These are phyloP conservation scores for Polypedilum vanderplanki DNA, from an alignment of 1,140 invertebrate genomes.

Conservation along the genomic window DNA sequence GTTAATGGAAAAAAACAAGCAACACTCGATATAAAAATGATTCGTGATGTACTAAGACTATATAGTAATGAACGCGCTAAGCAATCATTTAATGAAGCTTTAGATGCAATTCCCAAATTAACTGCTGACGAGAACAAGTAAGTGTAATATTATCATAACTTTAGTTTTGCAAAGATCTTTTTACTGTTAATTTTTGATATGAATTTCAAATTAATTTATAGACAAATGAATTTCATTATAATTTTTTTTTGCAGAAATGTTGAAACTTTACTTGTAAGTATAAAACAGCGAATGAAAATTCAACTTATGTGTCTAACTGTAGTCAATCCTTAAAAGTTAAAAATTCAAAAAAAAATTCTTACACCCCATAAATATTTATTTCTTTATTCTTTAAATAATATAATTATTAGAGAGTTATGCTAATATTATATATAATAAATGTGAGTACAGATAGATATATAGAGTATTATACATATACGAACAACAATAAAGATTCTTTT, in stretches of 20 bases:
- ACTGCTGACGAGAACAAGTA: not conserved
- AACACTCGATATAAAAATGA: conserved; percentile 40
- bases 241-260: conserved; percentile 39
- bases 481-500: no score
- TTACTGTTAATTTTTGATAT: not conserved
- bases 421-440: no score
- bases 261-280: conserved; percentile 41
- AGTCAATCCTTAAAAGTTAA: conserved; percentile 35
- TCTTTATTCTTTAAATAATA: no score
- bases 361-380: not conserved
- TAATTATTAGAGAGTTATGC: no score
- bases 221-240: no score
- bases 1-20: conserved; percentile 42
- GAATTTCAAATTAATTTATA: conserved; percentile 38
- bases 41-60: conserved; percentile 39
- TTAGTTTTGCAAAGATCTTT: no score
- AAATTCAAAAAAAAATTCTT: not conserved
- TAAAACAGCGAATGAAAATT: conserved; percentile 43
- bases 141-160: no score
- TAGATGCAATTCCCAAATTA: conserved; percentile 38
- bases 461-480: no score
- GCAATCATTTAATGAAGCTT: conserved; percentile 42
- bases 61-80: conserved; percentile 43
- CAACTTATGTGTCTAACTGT: conserved; percentile 43
- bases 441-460: no score